phyloP scores from a whole-genome alignment of 92 coral and sea anemone species.

The Parazoanthus swiftii region DNA sequence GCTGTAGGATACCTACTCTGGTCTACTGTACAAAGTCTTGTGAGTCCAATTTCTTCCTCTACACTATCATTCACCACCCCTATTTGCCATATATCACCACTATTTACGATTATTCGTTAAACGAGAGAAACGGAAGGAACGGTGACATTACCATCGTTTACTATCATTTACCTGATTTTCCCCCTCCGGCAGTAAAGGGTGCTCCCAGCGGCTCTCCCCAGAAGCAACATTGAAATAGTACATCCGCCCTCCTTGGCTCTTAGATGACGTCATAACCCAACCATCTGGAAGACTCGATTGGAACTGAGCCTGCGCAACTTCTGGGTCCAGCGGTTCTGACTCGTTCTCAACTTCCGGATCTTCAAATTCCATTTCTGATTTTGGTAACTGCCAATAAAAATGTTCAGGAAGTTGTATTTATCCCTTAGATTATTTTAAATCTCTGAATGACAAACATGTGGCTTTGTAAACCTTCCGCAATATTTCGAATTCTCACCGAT shows the following conservation, averaged over 20 bases:
- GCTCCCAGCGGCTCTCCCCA: constrained; percentile 89
- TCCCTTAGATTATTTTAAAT: too few relatives aligned
- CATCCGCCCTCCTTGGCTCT: constrained; percentile 64
- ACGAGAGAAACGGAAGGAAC: too few relatives aligned
- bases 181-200: constrained; percentile 76
- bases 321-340: constrained; percentile 15
- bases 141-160: too few relatives aligned
- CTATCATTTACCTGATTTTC: constrained; percentile 26
- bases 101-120: too few relatives aligned
- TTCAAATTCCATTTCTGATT: constrained; percentile 29
- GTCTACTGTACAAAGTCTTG: too few relatives aligned
- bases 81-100: too few relatives aligned
- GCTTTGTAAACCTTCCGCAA: too few relatives aligned
- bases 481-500: too few relatives aligned
- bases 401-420: background rate
- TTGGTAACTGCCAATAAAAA: background rate
- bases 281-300: constrained; percentile 79
- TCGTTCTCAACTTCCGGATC: background rate
- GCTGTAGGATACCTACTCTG: too few relatives aligned
- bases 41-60: too few relatives aligned
- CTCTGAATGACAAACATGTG: too few relatives aligned
- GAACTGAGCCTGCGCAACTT: constrained; percentile 53
- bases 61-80: too few relatives aligned
- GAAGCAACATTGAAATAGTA: constrained; percentile 79
- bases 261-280: constrained; percentile 82